phyloP scores from a whole-genome alignment of 1,140 invertebrate genomes.

The Diorhabda sublineata region DNA sequence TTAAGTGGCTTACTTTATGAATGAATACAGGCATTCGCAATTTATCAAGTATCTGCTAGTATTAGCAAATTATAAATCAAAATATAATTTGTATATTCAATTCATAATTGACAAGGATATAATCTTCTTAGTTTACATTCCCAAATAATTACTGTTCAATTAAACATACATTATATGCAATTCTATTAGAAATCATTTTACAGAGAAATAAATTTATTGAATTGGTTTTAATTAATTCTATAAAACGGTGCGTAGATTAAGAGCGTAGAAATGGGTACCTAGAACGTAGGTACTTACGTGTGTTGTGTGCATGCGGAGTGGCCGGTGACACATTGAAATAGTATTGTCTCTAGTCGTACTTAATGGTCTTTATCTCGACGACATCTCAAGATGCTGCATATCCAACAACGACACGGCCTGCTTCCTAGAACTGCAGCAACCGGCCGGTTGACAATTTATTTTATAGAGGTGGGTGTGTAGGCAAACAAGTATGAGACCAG shows the following conservation, averaged over 20 bases:
- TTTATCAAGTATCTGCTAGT: too few species aligned
- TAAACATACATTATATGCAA: too few species aligned
- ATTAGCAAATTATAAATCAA: too few species aligned
- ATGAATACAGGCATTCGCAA: too few species aligned
- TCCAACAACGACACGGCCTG: constrained; percentile 37
- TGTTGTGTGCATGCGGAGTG: constrained; percentile 27
- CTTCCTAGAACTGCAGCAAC: constrained; percentile 45
- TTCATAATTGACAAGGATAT: too few species aligned
- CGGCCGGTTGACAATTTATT: constrained; percentile 48
- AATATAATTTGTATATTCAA: too few species aligned
- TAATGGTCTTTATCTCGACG: constrained; percentile 47
- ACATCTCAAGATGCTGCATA: constrained; percentile 30
- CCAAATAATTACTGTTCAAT: too few species aligned
- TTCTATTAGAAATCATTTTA: too few species aligned
- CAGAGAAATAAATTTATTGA: too few species aligned
- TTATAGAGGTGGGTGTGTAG: constrained; percentile 49
- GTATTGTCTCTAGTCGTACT: constrained; percentile 48
- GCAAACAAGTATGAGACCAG: constrained; percentile 40
- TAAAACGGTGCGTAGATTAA: not conserved
- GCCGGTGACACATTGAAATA: constrained; percentile 47
- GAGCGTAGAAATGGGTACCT: not conserved
- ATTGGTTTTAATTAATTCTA: too few species aligned
- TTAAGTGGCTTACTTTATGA: too few species aligned
- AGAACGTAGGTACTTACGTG: not conserved
- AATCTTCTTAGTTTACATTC: too few species aligned